These are phyloP conservation scores for Acanthosepion lycidas DNA, from an alignment of 2,888 invertebrate genomes.

Conservation along the genomic window DNA sequence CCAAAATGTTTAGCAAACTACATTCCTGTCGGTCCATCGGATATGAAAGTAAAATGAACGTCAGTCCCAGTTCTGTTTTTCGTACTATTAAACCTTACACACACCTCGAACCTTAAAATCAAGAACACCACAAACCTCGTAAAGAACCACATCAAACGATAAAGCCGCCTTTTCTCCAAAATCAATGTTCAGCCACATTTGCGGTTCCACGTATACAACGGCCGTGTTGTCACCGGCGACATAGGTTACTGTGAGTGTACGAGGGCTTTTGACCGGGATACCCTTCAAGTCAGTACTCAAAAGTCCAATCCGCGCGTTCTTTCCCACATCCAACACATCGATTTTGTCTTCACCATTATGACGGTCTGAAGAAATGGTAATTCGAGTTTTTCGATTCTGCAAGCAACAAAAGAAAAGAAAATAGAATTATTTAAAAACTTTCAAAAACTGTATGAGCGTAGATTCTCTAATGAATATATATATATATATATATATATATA, in stretches of 20 bases:
- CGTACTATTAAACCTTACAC: no score
- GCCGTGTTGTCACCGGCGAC: conserved; percentile 65
- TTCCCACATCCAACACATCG: conserved; percentile 61
- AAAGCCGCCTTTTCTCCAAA: conserved; percentile 60
- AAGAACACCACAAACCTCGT: conserved; percentile 58
- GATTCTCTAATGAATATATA: no score
- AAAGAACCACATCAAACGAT: conserved; percentile 62
- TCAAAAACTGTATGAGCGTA: no score
- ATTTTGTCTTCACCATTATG: conserved; percentile 56
- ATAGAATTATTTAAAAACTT: neutral
- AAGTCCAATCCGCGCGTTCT: conserved; percentile 63
- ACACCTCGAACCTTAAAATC: neutral
- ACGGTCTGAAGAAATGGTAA: conserved; percentile 58
- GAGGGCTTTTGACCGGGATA: conserved; percentile 52
- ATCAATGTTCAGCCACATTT: conserved; percentile 64
- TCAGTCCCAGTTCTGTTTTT: no score
- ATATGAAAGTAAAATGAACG: no score
- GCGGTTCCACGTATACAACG: conserved; percentile 59
- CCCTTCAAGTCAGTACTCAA: conserved; percentile 60
- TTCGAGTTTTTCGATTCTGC: conserved; percentile 58
- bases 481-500: no score
- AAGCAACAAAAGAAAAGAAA: conserved; percentile 44
- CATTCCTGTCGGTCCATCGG: no score
- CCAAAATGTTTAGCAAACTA: no score
- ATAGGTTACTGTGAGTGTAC: conserved; percentile 52